A percentile compares a stretch with the other conserved stretches of the same genome.
Conservation (phyloP, 2,797 vertebrate species). For the Petrocephalus sullivani region DNA sequence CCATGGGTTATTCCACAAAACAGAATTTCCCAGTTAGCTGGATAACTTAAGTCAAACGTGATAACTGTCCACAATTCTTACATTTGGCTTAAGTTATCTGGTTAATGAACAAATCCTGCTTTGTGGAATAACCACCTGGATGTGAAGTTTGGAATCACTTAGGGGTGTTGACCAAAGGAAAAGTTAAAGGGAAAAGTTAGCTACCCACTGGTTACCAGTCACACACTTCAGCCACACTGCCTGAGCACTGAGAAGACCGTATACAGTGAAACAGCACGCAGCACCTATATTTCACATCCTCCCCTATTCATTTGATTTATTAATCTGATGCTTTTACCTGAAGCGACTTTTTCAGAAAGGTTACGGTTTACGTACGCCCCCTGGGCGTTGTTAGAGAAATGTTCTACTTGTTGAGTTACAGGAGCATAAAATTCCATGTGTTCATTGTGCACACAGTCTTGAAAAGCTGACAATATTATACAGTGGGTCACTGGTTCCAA, state of each 20-base stretch:
- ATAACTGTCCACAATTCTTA: not conserved
- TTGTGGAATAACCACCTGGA: not conserved
- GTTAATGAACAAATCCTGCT: not conserved
- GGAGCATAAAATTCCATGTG: not conserved
- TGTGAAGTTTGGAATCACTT: not conserved
- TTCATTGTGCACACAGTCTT: not conserved
- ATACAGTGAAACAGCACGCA: not conserved
- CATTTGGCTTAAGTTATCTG: not conserved
- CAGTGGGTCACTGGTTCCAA: not conserved
- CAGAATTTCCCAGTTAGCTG: not conserved
- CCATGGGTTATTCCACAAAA: not conserved
- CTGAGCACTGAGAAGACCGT: not conserved
- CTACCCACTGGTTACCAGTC: not conserved
- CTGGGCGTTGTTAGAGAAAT: not conserved
- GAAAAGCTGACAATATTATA: not conserved
- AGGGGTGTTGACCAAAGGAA: not conserved
- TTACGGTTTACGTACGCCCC: not conserved
- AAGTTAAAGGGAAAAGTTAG: not conserved
- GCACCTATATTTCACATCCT: too few species aligned
- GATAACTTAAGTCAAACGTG: not conserved
- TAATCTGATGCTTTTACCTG: not conserved
- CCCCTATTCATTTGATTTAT: too few species aligned
- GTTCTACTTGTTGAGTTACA: not conserved
- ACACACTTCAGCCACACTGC: not conserved
- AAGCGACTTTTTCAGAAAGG: not conserved